These are phyloP conservation scores for Pissodes strobi DNA, from an alignment of 1,140 invertebrate genomes.

Conservation along the genomic window DNA sequence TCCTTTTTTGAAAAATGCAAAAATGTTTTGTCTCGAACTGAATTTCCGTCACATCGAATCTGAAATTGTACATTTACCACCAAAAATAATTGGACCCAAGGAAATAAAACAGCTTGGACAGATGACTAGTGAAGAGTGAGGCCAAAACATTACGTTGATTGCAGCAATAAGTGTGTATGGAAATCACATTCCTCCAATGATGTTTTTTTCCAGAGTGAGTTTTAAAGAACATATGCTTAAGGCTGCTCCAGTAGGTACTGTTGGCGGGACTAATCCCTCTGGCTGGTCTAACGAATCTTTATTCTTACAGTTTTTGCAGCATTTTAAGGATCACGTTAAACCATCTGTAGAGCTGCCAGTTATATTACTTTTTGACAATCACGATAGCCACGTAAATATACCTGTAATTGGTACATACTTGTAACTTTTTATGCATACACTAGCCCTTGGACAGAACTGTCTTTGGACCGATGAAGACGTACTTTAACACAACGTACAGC, in stretches of 20 bases:
- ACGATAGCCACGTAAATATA: no score
- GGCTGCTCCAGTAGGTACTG: conserved; percentile 29
- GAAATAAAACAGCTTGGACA: conserved; percentile 51
- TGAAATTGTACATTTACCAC: conserved; percentile 39
- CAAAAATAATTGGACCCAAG: conserved; percentile 41
- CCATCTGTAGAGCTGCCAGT: no score
- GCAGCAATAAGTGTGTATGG: conserved; percentile 50
- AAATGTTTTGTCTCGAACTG: conserved; percentile 33
- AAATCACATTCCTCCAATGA: conserved; percentile 51
- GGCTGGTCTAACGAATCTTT: conserved; percentile 56
- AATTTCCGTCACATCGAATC: conserved; percentile 44
- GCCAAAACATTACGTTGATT: conserved; percentile 46
- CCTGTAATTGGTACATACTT: conserved; percentile 43
- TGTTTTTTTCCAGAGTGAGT: conserved; percentile 53
- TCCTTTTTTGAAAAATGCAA: conserved; percentile 38
- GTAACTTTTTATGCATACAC: conserved; percentile 49
- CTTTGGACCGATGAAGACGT: conserved; percentile 54
- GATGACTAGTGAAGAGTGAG: conserved; percentile 49
- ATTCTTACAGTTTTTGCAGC: conserved; percentile 52
- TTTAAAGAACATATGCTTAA: conserved; percentile 45
- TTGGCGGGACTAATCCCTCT: conserved; percentile 45
- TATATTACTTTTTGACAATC: no score
- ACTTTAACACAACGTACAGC: conserved; percentile 30
- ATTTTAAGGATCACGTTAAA: no score
- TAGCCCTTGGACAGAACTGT: conserved; percentile 47